These are phyloP conservation scores for Acrobasis repandana DNA, from an alignment of 2,888 invertebrate genomes.

Conservation along the genomic window DNA sequence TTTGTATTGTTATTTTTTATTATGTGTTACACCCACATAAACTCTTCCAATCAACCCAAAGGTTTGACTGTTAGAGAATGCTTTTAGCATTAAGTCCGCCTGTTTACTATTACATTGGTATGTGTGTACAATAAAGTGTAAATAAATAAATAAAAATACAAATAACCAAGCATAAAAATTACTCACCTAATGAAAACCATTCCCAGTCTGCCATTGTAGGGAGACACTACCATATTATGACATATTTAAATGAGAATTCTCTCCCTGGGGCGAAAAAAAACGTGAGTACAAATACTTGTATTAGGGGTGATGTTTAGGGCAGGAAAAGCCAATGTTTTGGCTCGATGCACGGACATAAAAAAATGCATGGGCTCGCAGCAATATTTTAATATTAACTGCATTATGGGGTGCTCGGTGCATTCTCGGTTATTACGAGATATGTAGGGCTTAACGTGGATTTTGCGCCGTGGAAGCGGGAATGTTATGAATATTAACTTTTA, in stretches of 20 bases:
- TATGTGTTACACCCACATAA: too few relatives aligned
- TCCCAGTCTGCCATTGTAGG: constrained; percentile 23
- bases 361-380: constrained; percentile 76
- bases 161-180: constrained; percentile 7
- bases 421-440: constrained; percentile 49
- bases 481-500: constrained; percentile 20
- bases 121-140: too few relatives aligned
- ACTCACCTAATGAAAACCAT: constrained; percentile 12
- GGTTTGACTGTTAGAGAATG: too few relatives aligned
- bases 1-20: too few relatives aligned
- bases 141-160: too few relatives aligned
- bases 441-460: constrained; percentile 49
- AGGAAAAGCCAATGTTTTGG: constrained; percentile 76
- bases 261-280: constrained; percentile 57
- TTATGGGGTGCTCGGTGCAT: constrained; percentile 73
- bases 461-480: not conserved
- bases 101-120: too few relatives aligned
- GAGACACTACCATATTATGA: constrained; percentile 50
- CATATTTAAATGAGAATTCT: constrained; percentile 64
- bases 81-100: too few relatives aligned
- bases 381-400: constrained; percentile 82
- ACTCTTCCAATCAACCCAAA: too few relatives aligned
- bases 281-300: constrained; percentile 79
- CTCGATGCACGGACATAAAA: constrained; percentile 62
- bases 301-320: constrained; percentile 66